Conservation (phyloP, 2,797 vertebrate genomes). For the Pipistrellus pygmaeus region DNA sequence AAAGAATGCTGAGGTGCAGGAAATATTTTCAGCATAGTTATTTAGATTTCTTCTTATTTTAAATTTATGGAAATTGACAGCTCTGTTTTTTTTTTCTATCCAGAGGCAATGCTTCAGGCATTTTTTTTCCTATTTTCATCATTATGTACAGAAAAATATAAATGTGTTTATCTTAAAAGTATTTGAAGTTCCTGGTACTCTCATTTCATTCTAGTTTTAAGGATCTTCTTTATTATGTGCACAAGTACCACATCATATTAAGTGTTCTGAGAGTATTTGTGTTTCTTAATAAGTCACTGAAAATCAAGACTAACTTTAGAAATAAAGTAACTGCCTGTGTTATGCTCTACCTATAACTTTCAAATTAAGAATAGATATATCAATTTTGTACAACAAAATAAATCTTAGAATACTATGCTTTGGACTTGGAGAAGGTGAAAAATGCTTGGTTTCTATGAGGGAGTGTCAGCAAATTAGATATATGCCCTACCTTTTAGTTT, state of each 20-base stretch:
- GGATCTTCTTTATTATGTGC: neutral
- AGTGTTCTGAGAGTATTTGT: neutral
- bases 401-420: neutral
- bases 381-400: neutral
- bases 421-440: neutral
- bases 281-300: constrained; percentile 13
- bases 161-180: constrained; percentile 46
- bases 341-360: neutral
- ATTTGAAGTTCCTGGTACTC: constrained; percentile 26
- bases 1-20: constrained; percentile 53
- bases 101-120: constrained; percentile 55
- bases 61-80: constrained; percentile 32
- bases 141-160: constrained; percentile 33
- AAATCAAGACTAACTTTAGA: neutral
- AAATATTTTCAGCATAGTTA: neutral
- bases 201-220: constrained; percentile 59
- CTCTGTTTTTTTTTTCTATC: constrained; percentile 48
- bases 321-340: neutral
- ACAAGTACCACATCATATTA: neutral
- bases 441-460: neutral
- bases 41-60: constrained; percentile 60
- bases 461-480: neutral
- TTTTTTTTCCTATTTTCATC: constrained; percentile 61
- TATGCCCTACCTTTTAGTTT: neutral
- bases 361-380: neutral